A percentile compares a stretch with the other conserved stretches of the same genome.
phyloP scores from a whole-genome alignment of 2,888 invertebrate genomes.

The Bombylius discolor region DNA sequence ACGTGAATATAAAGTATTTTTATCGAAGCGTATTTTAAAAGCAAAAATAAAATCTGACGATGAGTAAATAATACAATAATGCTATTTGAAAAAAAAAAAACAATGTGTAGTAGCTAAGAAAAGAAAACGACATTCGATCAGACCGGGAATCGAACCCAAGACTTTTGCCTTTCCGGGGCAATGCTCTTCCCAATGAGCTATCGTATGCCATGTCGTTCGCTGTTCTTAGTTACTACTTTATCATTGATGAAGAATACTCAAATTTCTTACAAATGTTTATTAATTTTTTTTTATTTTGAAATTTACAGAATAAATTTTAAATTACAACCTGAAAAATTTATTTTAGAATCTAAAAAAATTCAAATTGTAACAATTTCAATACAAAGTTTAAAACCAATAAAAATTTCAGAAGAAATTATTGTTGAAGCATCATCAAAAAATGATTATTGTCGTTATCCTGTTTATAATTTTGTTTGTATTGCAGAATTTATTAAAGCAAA shows the following conservation, averaged over 20 bases:
- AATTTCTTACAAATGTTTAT: too few species aligned
- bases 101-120: neutral
- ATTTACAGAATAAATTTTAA: neutral
- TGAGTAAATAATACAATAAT: neutral
- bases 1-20: slow-evolving; percentile 22
- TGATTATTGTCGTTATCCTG: neutral
- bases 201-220: too few species aligned
- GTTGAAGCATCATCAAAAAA: neutral
- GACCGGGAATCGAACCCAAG: too few species aligned
- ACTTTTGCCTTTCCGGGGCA: too few species aligned
- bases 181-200: too few species aligned
- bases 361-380: neutral
- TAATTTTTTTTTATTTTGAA: too few species aligned
- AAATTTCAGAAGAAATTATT: slow-evolving; percentile 2
- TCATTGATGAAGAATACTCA: too few species aligned
- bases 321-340: neutral
- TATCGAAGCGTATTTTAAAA: slow-evolving; percentile 14
- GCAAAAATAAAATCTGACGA: slow-evolving; percentile 7
- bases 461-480: neutral
- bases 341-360: neutral
- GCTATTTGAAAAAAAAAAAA: neutral
- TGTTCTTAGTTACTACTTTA: too few species aligned
- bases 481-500: neutral
- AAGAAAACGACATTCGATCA: too few species aligned
- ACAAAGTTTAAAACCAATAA: neutral